phyloP scores from a whole-genome alignment of 2,797 vertebrate genomes.

The Chrysocyon brachyurus region DNA sequence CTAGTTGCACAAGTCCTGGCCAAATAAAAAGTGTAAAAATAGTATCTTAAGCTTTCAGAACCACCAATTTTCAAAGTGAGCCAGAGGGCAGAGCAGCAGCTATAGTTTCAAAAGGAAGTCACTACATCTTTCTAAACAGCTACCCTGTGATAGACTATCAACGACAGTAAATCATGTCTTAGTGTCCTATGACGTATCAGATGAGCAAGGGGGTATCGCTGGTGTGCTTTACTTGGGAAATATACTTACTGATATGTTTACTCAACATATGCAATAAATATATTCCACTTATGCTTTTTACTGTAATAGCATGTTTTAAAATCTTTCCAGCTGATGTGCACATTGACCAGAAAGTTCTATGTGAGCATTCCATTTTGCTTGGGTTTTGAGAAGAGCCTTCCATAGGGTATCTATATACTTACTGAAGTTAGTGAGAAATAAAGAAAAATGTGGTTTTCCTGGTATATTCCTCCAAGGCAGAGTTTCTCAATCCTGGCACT shows the following conservation, averaged over 20 bases:
- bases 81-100: conserved; percentile 44
- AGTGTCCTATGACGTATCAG: not conserved
- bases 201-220: not conserved
- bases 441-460: not conserved
- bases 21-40: conserved; percentile 51
- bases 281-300: not conserved
- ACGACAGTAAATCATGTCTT: not conserved
- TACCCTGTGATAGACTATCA: not conserved
- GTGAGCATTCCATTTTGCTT: conserved; percentile 6
- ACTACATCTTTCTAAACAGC: not conserved
- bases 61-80: conserved; percentile 62
- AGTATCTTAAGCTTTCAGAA: conserved; percentile 42
- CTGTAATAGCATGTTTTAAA: not conserved
- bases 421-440: conserved; percentile 45
- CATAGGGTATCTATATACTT: not conserved
- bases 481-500: not conserved
- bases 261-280: not conserved
- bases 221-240: not conserved
- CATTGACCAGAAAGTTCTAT: not conserved
- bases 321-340: not conserved
- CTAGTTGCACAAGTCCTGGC: not conserved
- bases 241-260: not conserved
- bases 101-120: conserved; percentile 36
- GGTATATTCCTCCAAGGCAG: not conserved
- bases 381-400: not conserved